A percentile compares a stretch with the other conserved stretches of the same genome.
Conservation (phyloP, 2,797 vertebrate genomes). For the Anniella stebbinsi region DNA sequence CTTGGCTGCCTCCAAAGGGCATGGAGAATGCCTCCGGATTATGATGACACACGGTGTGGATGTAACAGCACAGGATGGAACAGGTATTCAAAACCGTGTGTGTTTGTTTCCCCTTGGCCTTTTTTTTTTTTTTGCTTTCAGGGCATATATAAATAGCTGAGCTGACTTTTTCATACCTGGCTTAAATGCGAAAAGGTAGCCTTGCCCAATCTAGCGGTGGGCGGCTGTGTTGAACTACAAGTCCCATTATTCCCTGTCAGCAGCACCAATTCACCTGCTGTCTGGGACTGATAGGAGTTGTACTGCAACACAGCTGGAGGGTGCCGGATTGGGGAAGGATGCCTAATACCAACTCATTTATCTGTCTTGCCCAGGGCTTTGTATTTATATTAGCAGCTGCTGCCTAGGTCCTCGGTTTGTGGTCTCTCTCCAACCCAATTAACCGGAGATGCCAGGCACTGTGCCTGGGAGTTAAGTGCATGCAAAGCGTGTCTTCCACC, state of each 20-base stretch:
- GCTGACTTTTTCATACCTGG: background rate
- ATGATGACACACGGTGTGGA: slow-evolving; percentile 93
- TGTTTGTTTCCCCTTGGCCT: background rate
- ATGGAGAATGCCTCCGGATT: slow-evolving; percentile 89
- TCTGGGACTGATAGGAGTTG: background rate
- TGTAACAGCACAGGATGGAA: slow-evolving; percentile 86
- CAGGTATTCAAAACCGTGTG: slow-evolving; percentile 80
- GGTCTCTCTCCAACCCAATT: background rate
- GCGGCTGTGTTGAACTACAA: background rate
- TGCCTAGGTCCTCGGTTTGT: background rate
- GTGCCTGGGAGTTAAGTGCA: background rate
- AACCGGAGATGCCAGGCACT: background rate
- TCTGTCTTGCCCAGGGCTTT: background rate
- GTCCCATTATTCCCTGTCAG: background rate
- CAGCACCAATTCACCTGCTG: background rate
- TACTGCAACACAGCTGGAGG: background rate
- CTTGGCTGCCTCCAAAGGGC: slow-evolving; percentile 89
- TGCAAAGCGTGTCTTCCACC: background rate
- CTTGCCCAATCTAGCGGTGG: background rate
- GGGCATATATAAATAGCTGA: background rate
- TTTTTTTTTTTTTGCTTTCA: background rate
- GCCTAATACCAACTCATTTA: background rate
- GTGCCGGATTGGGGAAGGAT: background rate
- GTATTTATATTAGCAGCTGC: background rate
- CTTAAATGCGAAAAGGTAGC: background rate